Evolutionary conservation across 1,140 invertebrate genomes (phyloP).

Genomic region (Penaeus chinensis): DNA sequence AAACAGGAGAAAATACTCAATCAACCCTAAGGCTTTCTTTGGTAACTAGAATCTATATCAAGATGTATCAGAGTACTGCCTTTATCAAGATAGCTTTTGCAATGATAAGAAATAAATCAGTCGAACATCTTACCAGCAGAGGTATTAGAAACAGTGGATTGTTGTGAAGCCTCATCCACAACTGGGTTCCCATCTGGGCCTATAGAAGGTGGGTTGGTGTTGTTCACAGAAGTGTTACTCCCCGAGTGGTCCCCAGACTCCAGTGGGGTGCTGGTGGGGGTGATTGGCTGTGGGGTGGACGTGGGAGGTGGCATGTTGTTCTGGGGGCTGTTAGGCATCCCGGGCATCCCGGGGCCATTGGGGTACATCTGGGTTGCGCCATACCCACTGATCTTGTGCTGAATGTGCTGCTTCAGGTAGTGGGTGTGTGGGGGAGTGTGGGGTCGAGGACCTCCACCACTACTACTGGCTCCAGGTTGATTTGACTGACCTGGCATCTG

Average conservation of each 20-base stretch:
- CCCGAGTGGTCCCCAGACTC: constrained; percentile 60
- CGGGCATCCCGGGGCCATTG: constrained; percentile 59
- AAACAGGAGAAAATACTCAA: too few species aligned
- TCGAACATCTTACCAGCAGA: constrained; percentile 71
- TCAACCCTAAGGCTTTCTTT: too few species aligned
- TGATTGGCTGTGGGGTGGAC: constrained; percentile 69
- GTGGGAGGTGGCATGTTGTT: constrained; percentile 71
- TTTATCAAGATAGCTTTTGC: too few species aligned
- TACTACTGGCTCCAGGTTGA: constrained; percentile 62
- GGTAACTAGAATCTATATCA: too few species aligned
- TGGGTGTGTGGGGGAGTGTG: constrained; percentile 63
- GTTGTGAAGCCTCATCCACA: constrained; percentile 86
- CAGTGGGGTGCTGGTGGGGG: constrained; percentile 58
- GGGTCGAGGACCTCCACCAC: constrained; percentile 63
- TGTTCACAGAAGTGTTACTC: constrained; percentile 57
- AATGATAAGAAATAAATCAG: not conserved
- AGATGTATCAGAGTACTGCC: too few species aligned
- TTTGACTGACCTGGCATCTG: constrained; percentile 64
- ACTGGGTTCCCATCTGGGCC: constrained; percentile 87
- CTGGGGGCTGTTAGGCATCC: constrained; percentile 68
- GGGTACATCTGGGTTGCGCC: constrained; percentile 61
- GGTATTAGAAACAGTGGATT: constrained; percentile 90
- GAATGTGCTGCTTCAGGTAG: constrained; percentile 78
- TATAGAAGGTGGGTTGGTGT: constrained; percentile 71
- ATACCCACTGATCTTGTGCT: constrained; percentile 65